Evolutionary conservation across 2,888 invertebrate genomes (phyloP), one percentile per base, ranked within the genome.

Genomic region (Sphaerophoria rueppellii): DNA sequence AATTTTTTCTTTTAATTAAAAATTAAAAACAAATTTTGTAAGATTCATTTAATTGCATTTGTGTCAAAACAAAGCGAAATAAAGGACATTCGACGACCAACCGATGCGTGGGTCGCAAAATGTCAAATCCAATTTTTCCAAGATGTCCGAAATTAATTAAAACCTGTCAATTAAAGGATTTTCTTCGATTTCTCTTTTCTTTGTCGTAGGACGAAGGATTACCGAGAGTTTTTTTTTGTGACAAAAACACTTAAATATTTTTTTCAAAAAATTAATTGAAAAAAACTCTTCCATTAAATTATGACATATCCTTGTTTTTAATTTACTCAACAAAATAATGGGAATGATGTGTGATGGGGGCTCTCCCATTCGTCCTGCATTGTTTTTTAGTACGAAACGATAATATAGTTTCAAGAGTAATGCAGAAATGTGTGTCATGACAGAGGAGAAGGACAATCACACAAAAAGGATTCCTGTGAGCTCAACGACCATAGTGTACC

Each of bases 351-450:
- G 32, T 32, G 34, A 50, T 40, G 32, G 12, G 35, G 43, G 16
- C 37, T 55, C 81, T 24, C 24, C 24, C 24, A 24, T 24, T 24
- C 24, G 24, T 24, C 24, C 24, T 24, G 24, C 2, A 1, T 24
- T 2, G 24, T 24, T 24, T 24, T 61, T 77, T 65, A 6, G 34
- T 32, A 11, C 50, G 24, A 12, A 37, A 16, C 57, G 77, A 71
- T 79, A 75, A 82, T 82, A 83, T 83, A 79, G 61, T 83, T 83
- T 79, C 83, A 83, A 79, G 79, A 75, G 79, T 83, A 83, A 79
- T 83, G 79, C 24, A 83, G 76, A 79, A 83, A 83, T 83, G 75
- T 79, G 83, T 83, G 79, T 69, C 83, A 75, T 40, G 46, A 54
- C 61, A 61, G 40, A 50, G 61, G 40, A 60, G 37, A 70, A 43